Base-by-base conservation (phyloP, 2,797 vertebrate species). In the Cuculus canorus region DNA sequence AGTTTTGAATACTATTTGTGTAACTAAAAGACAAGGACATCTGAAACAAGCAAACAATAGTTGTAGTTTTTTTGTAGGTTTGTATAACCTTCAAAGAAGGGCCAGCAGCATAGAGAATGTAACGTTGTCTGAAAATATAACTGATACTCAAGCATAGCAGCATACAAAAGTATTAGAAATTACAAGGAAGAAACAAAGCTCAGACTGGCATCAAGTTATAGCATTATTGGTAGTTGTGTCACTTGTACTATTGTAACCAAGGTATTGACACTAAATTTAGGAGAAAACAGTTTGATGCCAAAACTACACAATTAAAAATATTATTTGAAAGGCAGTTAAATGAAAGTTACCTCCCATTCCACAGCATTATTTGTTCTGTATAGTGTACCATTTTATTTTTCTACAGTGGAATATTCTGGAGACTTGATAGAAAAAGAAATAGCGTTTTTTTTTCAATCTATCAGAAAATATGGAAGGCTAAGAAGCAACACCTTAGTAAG, bases 301-400 rank as follows among this genome's bases (percentile, higher is more conserved):
- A 92, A 82, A 63, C 24, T 4, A 39, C 65, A 83, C n/a, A 53
- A 80, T 60, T 92, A 77, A 73, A 81, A 96, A 75, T 27, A 86
- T 94, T 96, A 73, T 95, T 94, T 83, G 86, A 82, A 91, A 93
- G 81, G 77, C 82, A 95, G 92, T 78, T 92, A 94, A 95, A 93
- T 76, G 88, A 94, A 96, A 95, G 77, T 95, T 96, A 95, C 94
- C 89, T 96, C 91, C 78, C 84, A 73, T 97, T 97, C 97, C 93
- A 97, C 93, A 96, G 90, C 94, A 96, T 96, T 97, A 94, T 96
- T 95, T 90, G 47, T 87, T 93, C 88, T 95, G 73, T 90, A 84
- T 93, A 28, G 35, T 90, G 93, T 85, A 96, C 95, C 93, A 96
- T 94, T 92, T 96, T 96, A 72, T 35, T 96, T 91, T 95, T 96